A percentile compares a stretch with the other conserved stretches of the same genome.
phyloP scores from a whole-genome alignment of 2,888 invertebrate species.

The Nudaria mundana region DNA sequence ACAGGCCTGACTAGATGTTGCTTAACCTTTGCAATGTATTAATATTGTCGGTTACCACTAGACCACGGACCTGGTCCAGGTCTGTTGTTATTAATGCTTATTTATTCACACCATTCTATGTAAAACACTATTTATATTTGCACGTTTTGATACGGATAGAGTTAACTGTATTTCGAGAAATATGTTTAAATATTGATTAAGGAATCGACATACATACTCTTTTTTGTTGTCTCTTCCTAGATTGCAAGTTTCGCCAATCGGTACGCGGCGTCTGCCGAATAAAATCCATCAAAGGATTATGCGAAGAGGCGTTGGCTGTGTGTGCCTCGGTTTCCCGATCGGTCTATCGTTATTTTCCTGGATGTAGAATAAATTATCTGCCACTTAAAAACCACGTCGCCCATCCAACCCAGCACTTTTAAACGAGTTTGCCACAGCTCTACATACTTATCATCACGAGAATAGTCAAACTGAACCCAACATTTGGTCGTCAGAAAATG shows the following conservation, averaged over 20 bases:
- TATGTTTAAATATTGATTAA: conserved; percentile 13
- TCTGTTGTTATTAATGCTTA: too few relatives aligned
- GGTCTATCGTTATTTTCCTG: conserved; percentile 63
- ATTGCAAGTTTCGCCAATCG: conserved; percentile 68
- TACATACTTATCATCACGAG: too few relatives aligned
- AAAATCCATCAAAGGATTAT: conserved; percentile 79
- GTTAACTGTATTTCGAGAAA: too few relatives aligned
- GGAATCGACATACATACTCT: conserved; percentile 19
- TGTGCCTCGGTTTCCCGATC: conserved; percentile 59
- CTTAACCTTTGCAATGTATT: too few relatives aligned
- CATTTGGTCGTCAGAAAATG: too few relatives aligned
- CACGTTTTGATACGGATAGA: too few relatives aligned
- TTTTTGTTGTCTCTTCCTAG: conserved; percentile 47
- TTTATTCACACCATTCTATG: too few relatives aligned
- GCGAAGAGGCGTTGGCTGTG: conserved; percentile 29
- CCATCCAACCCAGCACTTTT: conserved; percentile 37
- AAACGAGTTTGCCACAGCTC: conserved; percentile 22
- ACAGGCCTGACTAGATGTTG: too few relatives aligned
- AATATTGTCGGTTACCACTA: too few relatives aligned
- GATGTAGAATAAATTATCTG: conserved; percentile 74
- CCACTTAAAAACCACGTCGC: conserved; percentile 59
- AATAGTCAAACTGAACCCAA: too few relatives aligned
- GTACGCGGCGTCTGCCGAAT: conserved; percentile 45
- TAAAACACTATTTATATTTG: too few relatives aligned
- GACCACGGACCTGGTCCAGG: too few relatives aligned